Evolutionary conservation across 2,113 vertebrate genomes (phyloP).

Genomic region (Melanotaenia duboulayi): DNA sequence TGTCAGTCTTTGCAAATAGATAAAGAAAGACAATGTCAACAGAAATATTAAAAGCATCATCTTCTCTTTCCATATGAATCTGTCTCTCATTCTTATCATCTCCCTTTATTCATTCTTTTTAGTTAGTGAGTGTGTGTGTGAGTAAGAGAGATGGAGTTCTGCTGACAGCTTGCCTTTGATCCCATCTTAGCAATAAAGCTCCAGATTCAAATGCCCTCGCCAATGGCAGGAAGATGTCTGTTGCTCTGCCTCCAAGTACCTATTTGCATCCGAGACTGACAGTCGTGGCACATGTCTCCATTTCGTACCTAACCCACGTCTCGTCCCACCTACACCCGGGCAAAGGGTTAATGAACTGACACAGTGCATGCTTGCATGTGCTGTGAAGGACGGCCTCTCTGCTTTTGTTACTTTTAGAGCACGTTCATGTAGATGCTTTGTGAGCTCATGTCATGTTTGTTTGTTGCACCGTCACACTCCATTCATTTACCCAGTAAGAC

Average conservation of each 20-base stretch:
- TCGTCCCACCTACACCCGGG: slow-evolving; percentile 21
- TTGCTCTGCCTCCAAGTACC: slow-evolving; percentile 27
- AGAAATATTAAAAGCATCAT: slow-evolving; percentile 47
- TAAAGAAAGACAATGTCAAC: slow-evolving; percentile 59
- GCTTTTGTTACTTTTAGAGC: slow-evolving; percentile 1
- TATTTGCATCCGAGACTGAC: slow-evolving; percentile 62
- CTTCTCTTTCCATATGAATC: not conserved
- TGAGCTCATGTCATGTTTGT: slow-evolving; percentile 25
- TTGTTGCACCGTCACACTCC: slow-evolving; percentile 12
- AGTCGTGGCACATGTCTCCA: slow-evolving; percentile 22
- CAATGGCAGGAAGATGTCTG: slow-evolving; percentile 59
- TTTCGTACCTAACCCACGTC: slow-evolving; percentile 31
- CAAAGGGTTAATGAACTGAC: slow-evolving; percentile 29
- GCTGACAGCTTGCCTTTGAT: slow-evolving; percentile 60
- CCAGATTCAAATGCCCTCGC: slow-evolving; percentile 65
- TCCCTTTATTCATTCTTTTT: not conserved
- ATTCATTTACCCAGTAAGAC: slow-evolving; percentile 39
- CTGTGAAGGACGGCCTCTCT: not conserved
- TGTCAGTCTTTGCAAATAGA: slow-evolving; percentile 17
- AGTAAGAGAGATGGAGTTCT: slow-evolving; percentile 30
- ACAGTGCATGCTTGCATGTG: not conserved
- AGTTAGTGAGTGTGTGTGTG: slow-evolving; percentile 12
- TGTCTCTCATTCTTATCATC: not conserved
- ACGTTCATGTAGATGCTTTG: slow-evolving; percentile 29
- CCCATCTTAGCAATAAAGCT: slow-evolving; percentile 60